Evolutionary conservation across 1,140 invertebrate species (phyloP).

Genomic region (Zaprionus nigranus): DNA sequence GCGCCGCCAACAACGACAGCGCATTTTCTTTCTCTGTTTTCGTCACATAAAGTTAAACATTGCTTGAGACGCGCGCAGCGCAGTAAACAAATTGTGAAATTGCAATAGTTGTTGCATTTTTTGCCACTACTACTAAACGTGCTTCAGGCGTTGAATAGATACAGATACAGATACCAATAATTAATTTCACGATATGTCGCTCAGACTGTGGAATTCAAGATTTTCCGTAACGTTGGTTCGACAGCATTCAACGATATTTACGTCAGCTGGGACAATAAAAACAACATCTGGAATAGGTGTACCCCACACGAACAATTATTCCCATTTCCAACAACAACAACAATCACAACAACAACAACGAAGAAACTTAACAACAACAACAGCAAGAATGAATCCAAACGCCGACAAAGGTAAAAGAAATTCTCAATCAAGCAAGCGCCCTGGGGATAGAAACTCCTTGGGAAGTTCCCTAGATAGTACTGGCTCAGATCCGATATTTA

Average conservation of each 20-base stretch:
- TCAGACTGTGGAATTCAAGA: constrained; percentile 72
- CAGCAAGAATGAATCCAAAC: constrained; percentile 2
- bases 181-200: constrained; percentile 49
- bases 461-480: constrained; percentile 18
- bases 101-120: constrained; percentile 5
- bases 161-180: neutral
- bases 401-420: constrained; percentile 7
- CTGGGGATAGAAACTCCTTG: constrained; percentile 1
- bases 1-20: constrained; percentile 25
- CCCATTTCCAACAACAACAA: constrained; percentile 12
- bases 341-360: constrained; percentile 14
- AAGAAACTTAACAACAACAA: constrained; percentile 23
- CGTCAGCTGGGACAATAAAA: constrained; percentile 41
- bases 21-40: constrained; percentile 36
- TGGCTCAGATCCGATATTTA: constrained; percentile 35
- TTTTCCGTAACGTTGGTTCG: constrained; percentile 63
- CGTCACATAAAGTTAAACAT: constrained; percentile 25
- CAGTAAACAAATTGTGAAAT: constrained; percentile 53
- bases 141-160: constrained; percentile 4
- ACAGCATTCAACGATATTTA: constrained; percentile 71
- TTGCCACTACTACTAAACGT: constrained; percentile 15
- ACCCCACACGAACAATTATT: constrained; percentile 29
- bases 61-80: constrained; percentile 14
- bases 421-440: neutral
- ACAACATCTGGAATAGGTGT: constrained; percentile 35